Base-by-base conservation (phyloP, 2,888 invertebrate genomes). In the Eupithecia exiguata region DNA sequence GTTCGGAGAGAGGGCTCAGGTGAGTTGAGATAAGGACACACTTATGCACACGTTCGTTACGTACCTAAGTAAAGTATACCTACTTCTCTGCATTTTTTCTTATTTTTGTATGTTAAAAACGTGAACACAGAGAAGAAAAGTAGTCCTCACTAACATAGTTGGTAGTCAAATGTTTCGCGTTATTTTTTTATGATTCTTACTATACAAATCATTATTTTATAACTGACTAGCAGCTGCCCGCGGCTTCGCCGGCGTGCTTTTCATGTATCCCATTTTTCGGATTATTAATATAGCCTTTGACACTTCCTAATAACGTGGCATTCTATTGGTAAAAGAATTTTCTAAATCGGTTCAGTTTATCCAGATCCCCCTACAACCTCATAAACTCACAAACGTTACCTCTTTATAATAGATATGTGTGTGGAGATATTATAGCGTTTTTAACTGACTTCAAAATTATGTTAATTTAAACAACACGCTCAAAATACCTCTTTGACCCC, bases 1-100 rank as follows among this genome's bases (percentile, higher is more conserved):
- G 87, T 91, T 77, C 88, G 91, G 35, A 86, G 88, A 18, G 91
- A 90, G 78, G 85, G 87, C 66, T 78, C 86, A 82, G 91, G 92
- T 92, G 76, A 73, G 80, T 74, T 75, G 25, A 58, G 21, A 58
- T 58, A 14, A 58, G 58, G 58, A 58, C 25, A 58, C 58, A 58
- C 21, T 25, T 58, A 25, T 25, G 58, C 25, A 58, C 14, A 58
- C 58, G 12, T 58, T 58, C 25, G 25, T 53, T 25, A 58, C 21
- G 1, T 25, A 25, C 14, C 18, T 21, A 53, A 53, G 21, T 21
- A 53, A 53, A n/a, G n/a, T 46, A 46, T 43, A 21, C 0, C 3
- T 10, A 49, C 9, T 3, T 21, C 10, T 49, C 6, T 46, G 4
- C 18, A 14, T 18, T 46, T 16, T 43, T 18, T 18, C 18, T 18